phyloP scores from a whole-genome alignment of 2,888 invertebrate species.

The Carterocephalus palaemon region DNA sequence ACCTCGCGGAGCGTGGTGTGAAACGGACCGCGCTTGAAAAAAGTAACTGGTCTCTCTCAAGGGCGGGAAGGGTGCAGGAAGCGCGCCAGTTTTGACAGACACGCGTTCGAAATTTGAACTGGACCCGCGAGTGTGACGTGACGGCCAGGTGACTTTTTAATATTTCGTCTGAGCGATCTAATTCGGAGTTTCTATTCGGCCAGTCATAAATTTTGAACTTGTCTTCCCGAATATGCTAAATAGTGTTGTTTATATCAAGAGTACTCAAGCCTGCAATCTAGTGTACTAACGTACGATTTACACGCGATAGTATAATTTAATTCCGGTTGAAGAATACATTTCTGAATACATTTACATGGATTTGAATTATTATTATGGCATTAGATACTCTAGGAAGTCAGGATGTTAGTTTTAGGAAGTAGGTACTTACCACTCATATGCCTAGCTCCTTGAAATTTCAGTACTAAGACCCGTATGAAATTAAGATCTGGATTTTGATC shows the following conservation, averaged over 20 bases:
- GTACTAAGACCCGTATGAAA: too few species aligned
- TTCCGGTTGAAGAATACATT: slow-evolving; percentile 31
- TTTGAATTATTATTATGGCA: too few species aligned
- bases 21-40: slow-evolving; percentile 66
- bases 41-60: slow-evolving; percentile 71
- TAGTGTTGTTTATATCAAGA: too few species aligned
- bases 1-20: slow-evolving; percentile 52
- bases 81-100: slow-evolving; percentile 56
- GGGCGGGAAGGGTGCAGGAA: slow-evolving; percentile 76
- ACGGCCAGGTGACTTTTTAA: slow-evolving; percentile 25
- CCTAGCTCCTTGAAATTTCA: too few species aligned
- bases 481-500: too few species aligned
- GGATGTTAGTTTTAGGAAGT: too few species aligned
- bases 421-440: too few species aligned
- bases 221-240: not conserved
- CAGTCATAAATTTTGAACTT: not conserved
- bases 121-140: slow-evolving; percentile 30
- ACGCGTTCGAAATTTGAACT: slow-evolving; percentile 46
- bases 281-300: slow-evolving; percentile 1
- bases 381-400: too few species aligned
- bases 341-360: slow-evolving; percentile 34
- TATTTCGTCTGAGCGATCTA: not conserved
- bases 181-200: not conserved
- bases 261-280: not conserved
- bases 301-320: slow-evolving; percentile 34